Conservation (phyloP, 2,888 invertebrate species). For the Pyrrhia umbra region DNA sequence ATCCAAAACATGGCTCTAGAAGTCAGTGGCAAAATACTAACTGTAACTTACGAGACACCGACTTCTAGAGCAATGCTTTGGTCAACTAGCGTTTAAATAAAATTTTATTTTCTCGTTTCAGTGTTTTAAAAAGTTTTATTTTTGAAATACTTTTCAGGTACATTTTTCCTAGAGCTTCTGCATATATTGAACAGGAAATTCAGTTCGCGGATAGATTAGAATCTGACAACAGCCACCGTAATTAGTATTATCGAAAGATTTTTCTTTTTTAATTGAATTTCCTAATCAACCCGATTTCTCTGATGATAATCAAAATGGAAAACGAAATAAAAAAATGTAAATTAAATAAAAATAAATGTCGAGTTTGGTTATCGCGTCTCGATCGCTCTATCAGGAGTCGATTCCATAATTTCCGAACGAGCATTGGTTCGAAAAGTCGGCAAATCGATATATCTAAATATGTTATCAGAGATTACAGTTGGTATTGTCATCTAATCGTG, state of each 20-base stretch:
- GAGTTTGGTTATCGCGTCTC: conserved; percentile 31
- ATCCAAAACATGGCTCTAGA: no score
- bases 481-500: conserved; percentile 66
- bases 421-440: conserved; percentile 20
- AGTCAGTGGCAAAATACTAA: no score
- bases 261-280: conserved; percentile 51
- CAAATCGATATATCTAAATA: conserved; percentile 45
- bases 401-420: conserved; percentile 38
- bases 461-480: conserved; percentile 49
- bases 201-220: conserved; percentile 8
- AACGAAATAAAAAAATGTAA: conserved; percentile 50
- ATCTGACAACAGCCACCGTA: conserved; percentile 45
- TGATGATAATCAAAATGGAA: conserved; percentile 52
- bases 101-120: no score
- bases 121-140: not conserved
- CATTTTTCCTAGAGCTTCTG: not conserved
- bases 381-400: conserved; percentile 45
- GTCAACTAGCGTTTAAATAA: no score
- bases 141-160: not conserved
- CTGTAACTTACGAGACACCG: no score
- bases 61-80: no score
- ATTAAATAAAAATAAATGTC: conserved; percentile 56
- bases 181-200: conserved; percentile 12
- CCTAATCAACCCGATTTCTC: conserved; percentile 49
- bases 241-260: conserved; percentile 39